These are phyloP conservation scores for Puffinus mauretanicus DNA, from an alignment of 2,113 vertebrate species.

Conservation along the genomic window DNA sequence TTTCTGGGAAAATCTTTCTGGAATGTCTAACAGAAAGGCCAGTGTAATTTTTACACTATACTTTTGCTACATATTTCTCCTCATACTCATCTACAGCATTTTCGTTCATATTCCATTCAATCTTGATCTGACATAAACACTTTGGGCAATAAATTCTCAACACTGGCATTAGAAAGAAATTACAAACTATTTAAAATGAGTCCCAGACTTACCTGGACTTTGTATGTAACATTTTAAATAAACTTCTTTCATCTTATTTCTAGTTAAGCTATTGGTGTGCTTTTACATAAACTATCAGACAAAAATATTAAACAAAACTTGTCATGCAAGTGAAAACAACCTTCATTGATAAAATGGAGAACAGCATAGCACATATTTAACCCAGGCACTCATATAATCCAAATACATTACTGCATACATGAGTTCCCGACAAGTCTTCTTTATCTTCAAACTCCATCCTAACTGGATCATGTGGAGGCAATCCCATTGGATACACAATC, in stretches of 20 bases:
- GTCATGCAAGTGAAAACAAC: background rate
- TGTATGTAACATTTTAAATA: background rate
- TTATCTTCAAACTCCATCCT: conserved; percentile 89
- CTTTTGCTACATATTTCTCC: background rate
- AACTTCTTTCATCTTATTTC: background rate
- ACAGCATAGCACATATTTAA: background rate
- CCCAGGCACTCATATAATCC: background rate
- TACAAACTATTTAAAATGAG: background rate
- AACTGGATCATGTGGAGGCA: conserved; percentile 93
- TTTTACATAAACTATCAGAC: background rate
- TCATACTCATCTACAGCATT: background rate
- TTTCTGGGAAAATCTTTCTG: background rate
- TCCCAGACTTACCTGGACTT: background rate
- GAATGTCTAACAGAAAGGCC: background rate
- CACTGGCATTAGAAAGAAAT: background rate
- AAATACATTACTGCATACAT: conserved; percentile 70
- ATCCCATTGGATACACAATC: conserved; percentile 97
- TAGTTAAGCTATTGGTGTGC: background rate
- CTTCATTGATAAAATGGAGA: background rate
- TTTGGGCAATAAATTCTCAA: background rate
- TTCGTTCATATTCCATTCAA: background rate
- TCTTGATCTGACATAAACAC: background rate
- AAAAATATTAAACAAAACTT: background rate
- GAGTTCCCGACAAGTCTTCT: conserved; percentile 90
- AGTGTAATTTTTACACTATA: background rate